Evolutionary conservation across 2,888 invertebrate genomes (phyloP).

Genomic region (Pandemis heparana): DNA sequence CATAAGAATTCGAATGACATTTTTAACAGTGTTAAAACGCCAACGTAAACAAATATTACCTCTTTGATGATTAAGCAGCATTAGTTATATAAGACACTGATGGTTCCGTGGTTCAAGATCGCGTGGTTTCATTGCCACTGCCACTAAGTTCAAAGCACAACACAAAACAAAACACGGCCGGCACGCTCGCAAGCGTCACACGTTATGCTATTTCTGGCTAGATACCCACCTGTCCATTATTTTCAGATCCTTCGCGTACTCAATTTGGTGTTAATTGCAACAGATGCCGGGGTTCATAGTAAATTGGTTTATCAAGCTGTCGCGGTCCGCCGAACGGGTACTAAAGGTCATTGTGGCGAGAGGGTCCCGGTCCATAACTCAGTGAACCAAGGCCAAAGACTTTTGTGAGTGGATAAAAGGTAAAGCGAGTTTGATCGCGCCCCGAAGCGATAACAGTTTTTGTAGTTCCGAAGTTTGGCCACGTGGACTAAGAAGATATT

Average conservation of each 20-base stretch:
- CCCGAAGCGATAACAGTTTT: slow-evolving; percentile 47
- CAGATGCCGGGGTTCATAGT: slow-evolving; percentile 53
- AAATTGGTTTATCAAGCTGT: slow-evolving; percentile 56
- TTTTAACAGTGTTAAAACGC: not conserved
- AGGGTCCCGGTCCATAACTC: slow-evolving; percentile 54
- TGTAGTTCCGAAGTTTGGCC: slow-evolving; percentile 48
- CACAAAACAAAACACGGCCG: slow-evolving; percentile 61
- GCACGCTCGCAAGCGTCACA: slow-evolving; percentile 58
- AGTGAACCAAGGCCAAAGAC: slow-evolving; percentile 65
- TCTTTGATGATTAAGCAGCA: not conserved
- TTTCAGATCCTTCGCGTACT: slow-evolving; percentile 51
- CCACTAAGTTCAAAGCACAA: not conserved
- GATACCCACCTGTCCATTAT: slow-evolving; percentile 53
- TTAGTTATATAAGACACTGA: not conserved
- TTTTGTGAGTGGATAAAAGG: slow-evolving; percentile 56
- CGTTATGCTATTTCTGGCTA: slow-evolving; percentile 71
- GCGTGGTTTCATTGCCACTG: not conserved
- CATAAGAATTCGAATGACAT: not conserved
- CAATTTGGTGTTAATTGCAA: slow-evolving; percentile 45
- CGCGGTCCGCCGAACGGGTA: slow-evolving; percentile 65
- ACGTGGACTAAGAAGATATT: slow-evolving; percentile 46
- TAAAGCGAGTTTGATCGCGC: slow-evolving; percentile 31
- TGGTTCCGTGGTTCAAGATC: not conserved
- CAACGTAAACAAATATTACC: not conserved
- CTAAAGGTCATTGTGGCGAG: slow-evolving; percentile 57